Evolutionary conservation across 2,113 vertebrate species (phyloP).

Genomic region (Rousettus leschenaultii): DNA sequence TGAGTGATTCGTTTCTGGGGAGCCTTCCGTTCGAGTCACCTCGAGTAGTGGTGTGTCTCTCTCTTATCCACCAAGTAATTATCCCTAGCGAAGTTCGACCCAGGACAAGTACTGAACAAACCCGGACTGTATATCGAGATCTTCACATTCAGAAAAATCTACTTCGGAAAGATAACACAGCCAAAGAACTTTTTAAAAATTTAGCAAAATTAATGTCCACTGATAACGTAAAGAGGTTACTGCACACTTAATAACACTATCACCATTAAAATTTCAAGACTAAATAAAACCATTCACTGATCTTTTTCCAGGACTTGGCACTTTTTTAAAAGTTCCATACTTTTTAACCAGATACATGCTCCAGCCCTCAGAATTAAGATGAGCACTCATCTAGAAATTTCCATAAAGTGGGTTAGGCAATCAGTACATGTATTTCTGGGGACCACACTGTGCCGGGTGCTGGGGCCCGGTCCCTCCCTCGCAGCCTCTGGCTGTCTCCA

Average conservation of each 20-base stretch:
- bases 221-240: neutral
- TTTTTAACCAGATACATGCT: neutral
- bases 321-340: neutral
- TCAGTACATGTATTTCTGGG: neutral
- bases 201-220: neutral
- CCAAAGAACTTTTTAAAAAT: neutral
- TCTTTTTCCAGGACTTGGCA: neutral
- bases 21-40: neutral
- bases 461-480: neutral
- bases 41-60: too few species aligned
- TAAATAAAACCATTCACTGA: neutral
- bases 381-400: neutral
- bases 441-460: neutral
- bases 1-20: too few species aligned
- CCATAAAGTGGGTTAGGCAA: neutral
- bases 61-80: neutral
- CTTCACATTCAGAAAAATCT: neutral
- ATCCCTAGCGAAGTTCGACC: rapidly evolving
- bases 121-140: neutral
- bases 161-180: neutral
- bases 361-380: neutral
- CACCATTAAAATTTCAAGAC: neutral
- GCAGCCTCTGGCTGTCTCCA: neutral
- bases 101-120: neutral
- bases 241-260: neutral